Percentiles rank a stretch among this genome's conserved stretches.
These are phyloP conservation scores for Erebia aethiops DNA, from an alignment of 2,888 invertebrate species.

Conservation along the genomic window DNA sequence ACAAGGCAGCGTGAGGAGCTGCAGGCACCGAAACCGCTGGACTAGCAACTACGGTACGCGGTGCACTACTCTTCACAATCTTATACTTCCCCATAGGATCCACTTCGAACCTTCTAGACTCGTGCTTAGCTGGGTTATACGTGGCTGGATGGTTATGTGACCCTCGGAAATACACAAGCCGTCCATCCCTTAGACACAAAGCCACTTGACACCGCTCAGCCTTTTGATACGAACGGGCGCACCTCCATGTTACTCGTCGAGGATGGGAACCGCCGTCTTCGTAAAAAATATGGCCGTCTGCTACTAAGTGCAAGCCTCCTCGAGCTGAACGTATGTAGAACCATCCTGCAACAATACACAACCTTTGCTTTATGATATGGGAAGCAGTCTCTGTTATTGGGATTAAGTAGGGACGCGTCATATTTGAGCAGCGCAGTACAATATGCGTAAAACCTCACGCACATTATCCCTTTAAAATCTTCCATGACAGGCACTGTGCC, in stretches of 20 bases:
- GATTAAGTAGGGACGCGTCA: no score
- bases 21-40: constrained; percentile 59
- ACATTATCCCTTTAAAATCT: neutral
- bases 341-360: constrained; percentile 68
- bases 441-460: neutral
- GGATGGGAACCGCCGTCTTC: constrained; percentile 79
- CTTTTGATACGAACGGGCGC: constrained; percentile 78
- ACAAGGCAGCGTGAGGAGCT: constrained; percentile 68
- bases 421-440: neutral
- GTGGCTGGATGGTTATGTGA: constrained; percentile 76
- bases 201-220: constrained; percentile 78
- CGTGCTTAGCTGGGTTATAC: constrained; percentile 74
- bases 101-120: constrained; percentile 73
- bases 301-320: constrained; percentile 75
- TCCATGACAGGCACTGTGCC: neutral
- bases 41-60: constrained; percentile 49
- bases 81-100: constrained; percentile 80
- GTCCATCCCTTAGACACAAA: constrained; percentile 75
- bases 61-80: constrained; percentile 64
- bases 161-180: constrained; percentile 75
- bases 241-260: constrained; percentile 77
- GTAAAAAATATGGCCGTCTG: constrained; percentile 78
- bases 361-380: constrained; percentile 36
- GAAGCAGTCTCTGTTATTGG: neutral
- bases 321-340: constrained; percentile 79